A percentile compares a stretch with the other conserved stretches of the same genome.
phyloP scores from a whole-genome alignment of 2,797 vertebrate genomes.

The Aselliscus stoliczkanus region DNA sequence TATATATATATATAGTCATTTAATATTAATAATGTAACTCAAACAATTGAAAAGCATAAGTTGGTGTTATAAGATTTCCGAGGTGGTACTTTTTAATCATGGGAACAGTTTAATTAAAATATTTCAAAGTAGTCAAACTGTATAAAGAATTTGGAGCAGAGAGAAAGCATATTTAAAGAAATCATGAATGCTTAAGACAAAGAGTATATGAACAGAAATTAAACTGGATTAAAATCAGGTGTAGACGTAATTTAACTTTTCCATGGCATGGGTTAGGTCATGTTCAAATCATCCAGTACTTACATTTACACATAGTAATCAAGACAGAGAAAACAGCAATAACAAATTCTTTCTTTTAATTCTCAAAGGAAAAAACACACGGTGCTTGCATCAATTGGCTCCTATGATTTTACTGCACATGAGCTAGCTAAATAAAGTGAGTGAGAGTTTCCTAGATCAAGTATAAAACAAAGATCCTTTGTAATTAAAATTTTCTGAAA shows the following conservation, averaged over 20 bases:
- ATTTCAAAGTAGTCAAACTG: background rate
- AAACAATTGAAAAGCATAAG: background rate
- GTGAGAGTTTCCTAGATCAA: constrained; percentile 18
- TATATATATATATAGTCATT: background rate
- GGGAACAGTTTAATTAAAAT: background rate
- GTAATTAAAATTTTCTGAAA: constrained; percentile 24
- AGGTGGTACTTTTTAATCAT: background rate
- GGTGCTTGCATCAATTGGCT: background rate
- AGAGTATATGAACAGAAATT: background rate
- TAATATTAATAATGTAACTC: background rate
- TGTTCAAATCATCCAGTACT: background rate
- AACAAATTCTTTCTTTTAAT: background rate
- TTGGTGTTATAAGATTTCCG: background rate
- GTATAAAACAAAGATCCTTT: constrained; percentile 2
- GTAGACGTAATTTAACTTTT: constrained; percentile 47
- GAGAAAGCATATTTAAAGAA: constrained; percentile 28
- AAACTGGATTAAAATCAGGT: constrained; percentile 53
- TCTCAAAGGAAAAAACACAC: constrained; percentile 30
- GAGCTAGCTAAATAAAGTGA: constrained; percentile 38
- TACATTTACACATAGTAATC: constrained; percentile 56
- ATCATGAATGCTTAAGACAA: background rate
- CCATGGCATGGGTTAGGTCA: background rate
- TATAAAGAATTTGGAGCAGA: background rate
- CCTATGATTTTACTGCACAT: background rate
- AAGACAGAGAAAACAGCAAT: background rate